These are phyloP conservation scores for Corythoichthys intestinalis DNA, from an alignment of 2,113 vertebrate genomes.

Conservation along the genomic window DNA sequence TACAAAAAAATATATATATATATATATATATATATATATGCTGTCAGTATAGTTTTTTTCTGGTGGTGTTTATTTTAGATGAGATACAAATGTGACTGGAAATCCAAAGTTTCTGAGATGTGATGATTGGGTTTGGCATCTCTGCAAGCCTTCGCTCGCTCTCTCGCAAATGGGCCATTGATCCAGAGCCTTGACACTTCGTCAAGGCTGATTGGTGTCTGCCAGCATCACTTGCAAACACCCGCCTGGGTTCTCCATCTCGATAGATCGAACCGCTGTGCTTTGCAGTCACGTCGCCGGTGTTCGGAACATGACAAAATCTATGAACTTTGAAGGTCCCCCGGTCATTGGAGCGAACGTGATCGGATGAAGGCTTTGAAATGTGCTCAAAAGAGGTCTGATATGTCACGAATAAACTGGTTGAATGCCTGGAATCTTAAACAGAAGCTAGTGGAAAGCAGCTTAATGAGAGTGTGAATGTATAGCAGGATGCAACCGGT, in stretches of 20 bases:
- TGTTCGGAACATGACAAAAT: neutral
- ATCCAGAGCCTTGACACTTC: conserved; percentile 22
- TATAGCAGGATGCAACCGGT: neutral
- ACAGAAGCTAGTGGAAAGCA: conserved; percentile 1
- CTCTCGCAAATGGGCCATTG: conserved; percentile 21
- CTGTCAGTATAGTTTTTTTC: too few species aligned
- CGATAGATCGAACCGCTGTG: conserved; percentile 3
- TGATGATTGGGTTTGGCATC: neutral
- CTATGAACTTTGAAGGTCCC: neutral
- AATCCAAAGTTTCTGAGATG: too few species aligned
- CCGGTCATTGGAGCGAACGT: neutral
- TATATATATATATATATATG: too few species aligned
- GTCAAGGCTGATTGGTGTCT: conserved; percentile 16
- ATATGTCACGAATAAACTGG: conserved; percentile 5
- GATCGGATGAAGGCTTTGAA: neutral
- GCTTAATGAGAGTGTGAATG: conserved; percentile 4
- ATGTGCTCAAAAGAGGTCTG: conserved; percentile 14
- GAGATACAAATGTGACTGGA: too few species aligned
- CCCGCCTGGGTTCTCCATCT: conserved; percentile 11
- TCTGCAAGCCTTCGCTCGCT: conserved; percentile 1
- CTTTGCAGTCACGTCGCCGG: neutral
- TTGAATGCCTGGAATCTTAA: conserved; percentile 2
- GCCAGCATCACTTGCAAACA: conserved; percentile 8
- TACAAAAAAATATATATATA: too few species aligned
- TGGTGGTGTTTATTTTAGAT: too few species aligned